phyloP scores from a whole-genome alignment of 64 coral and sea anemone genomes.

The Pocillopora damicornis region DNA sequence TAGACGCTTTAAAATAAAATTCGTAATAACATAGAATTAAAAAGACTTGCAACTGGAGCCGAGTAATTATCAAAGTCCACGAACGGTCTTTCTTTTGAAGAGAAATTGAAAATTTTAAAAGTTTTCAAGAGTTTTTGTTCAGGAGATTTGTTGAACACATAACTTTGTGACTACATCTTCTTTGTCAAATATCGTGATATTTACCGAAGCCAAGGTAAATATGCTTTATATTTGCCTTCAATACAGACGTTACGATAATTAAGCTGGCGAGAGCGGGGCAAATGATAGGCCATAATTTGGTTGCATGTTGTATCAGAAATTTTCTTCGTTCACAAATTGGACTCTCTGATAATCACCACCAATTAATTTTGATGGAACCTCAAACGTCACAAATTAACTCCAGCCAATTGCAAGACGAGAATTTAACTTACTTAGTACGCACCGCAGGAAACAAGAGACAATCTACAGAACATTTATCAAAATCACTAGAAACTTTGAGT shows the following conservation, averaged over 20 bases:
- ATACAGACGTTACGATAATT: conserved; percentile 2
- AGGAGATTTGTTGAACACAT: not conserved
- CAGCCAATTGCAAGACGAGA: conserved; percentile 5
- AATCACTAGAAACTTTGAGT: conserved; percentile 31
- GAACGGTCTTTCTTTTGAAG: not conserved
- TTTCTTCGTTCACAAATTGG: conserved; percentile 16
- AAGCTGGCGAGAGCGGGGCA: conserved; percentile 5
- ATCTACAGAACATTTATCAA: conserved; percentile 36
- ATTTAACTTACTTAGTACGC: conserved; percentile 23
- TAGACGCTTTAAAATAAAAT: conserved; percentile 16
- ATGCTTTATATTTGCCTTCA: not conserved
- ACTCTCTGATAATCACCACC: conserved; percentile 18
- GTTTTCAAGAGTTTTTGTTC: not conserved
- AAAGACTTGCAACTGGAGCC: not conserved
- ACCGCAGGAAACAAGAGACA: conserved; percentile 27
- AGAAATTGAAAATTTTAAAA: not conserved
- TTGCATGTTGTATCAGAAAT: conserved; percentile 18
- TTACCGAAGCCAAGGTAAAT: conserved; percentile 18
- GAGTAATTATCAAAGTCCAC: not conserved
- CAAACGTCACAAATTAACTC: conserved; percentile 28
- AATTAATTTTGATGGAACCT: conserved; percentile 31
- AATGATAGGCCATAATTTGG: conserved; percentile 25
- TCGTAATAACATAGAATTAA: conserved; percentile 28
- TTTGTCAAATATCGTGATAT: conserved; percentile 2
- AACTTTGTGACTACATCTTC: not conserved